phyloP scores from a whole-genome alignment of 2,113 vertebrate species.

The Tragelaphus strepsiceros region DNA sequence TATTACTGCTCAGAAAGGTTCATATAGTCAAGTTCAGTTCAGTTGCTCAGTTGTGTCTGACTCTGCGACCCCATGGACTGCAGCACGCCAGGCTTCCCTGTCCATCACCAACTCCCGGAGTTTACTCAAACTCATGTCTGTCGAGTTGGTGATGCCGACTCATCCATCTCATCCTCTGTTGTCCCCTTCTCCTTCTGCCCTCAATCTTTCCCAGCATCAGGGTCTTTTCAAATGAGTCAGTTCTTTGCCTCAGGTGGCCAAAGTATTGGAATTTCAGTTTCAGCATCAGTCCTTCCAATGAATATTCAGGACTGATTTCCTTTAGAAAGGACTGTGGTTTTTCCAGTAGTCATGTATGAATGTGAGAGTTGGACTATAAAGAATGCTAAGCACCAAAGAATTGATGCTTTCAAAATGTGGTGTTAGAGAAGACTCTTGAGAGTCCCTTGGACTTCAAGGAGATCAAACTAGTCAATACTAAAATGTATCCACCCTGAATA shows the following conservation, averaged over 20 bases:
- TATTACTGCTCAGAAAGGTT: neutral
- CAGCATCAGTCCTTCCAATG: neutral
- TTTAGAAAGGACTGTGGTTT: neutral
- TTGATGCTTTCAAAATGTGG: neutral
- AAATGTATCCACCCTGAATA: neutral
- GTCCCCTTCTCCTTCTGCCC: neutral
- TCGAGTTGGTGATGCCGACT: rapidly evolving
- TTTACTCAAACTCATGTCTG: neutral
- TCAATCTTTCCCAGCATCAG: neutral
- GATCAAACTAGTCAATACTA: neutral
- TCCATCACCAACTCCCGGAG: neutral
- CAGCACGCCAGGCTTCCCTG: neutral
- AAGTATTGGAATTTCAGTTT: neutral
- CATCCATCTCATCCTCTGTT: neutral
- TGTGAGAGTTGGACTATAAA: neutral
- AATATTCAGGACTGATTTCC: neutral
- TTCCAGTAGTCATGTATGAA: neutral
- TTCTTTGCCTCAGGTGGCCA: neutral
- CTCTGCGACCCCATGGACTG: neutral
- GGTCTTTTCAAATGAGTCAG: neutral
- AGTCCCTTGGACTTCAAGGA: neutral
- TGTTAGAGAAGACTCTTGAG: neutral
- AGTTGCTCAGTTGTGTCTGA: neutral
- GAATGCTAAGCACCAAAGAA: neutral
- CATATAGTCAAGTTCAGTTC: neutral